Percentiles rank a stretch among this genome's conserved stretches.
Evolutionary conservation across 1,140 invertebrate genomes (phyloP).

Genomic region (Panonychus citri): DNA sequence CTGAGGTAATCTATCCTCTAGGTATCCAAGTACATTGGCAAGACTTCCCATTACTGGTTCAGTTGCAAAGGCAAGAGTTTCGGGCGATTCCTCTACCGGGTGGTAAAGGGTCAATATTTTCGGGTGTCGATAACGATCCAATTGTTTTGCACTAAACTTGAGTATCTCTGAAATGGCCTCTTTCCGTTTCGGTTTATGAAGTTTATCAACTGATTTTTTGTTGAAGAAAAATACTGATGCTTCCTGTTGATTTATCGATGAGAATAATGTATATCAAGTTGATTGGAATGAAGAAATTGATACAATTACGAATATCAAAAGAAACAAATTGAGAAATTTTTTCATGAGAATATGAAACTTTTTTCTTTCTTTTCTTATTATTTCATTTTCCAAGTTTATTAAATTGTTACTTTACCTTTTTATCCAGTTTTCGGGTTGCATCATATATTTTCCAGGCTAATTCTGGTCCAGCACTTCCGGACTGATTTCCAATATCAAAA

Average conservation of each 20-base stretch:
- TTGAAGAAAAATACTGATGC: slow-evolving; percentile 87
- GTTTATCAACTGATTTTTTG: slow-evolving; percentile 75
- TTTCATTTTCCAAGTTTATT: too few species aligned
- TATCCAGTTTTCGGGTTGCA: slow-evolving; percentile 60
- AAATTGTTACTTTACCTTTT: slow-evolving; percentile 53
- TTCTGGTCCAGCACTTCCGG: slow-evolving; percentile 67
- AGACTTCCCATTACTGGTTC: slow-evolving; percentile 68
- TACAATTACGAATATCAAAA: too few species aligned
- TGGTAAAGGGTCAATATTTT: slow-evolving; percentile 42
- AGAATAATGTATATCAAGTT: too few species aligned
- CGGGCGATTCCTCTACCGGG: slow-evolving; percentile 30
- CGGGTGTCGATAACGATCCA: slow-evolving; percentile 65
- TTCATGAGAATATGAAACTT: too few species aligned
- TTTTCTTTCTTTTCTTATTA: too few species aligned
- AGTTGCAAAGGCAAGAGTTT: slow-evolving; percentile 72
- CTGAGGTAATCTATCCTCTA: slow-evolving; percentile 27
- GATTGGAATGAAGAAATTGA: too few species aligned
- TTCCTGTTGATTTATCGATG: slow-evolving; percentile 39
- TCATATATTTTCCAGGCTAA: slow-evolving; percentile 80
- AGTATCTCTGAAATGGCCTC: slow-evolving; percentile 74
- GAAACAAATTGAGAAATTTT: too few species aligned
- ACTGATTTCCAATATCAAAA: slow-evolving; percentile 66
- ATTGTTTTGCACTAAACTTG: slow-evolving; percentile 47
- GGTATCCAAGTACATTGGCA: slow-evolving; percentile 56
- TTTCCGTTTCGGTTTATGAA: slow-evolving; percentile 64